These are phyloP conservation scores for Eudasyphora cyanicolor DNA, from an alignment of 2,888 invertebrate species.

Conservation along the genomic window DNA sequence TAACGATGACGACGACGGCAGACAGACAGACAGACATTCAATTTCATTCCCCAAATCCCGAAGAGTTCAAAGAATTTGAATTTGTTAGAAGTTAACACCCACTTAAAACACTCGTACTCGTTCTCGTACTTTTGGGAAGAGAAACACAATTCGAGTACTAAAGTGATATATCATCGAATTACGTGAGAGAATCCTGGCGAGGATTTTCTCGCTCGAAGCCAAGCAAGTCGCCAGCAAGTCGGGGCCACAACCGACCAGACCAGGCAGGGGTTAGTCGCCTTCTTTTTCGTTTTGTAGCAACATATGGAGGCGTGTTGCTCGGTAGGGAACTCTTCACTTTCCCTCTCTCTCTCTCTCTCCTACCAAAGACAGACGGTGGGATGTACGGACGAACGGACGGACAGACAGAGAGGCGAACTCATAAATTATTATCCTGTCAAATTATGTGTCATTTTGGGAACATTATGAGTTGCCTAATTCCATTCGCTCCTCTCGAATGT, in stretches of 20 bases:
- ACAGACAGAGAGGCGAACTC: neutral
- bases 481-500: too few species aligned
- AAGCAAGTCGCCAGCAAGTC: neutral
- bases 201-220: neutral
- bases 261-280: neutral
- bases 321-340: neutral
- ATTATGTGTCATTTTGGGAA: neutral
- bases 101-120: conserved; percentile 10
- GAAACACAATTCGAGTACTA: neutral
- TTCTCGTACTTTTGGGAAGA: neutral
- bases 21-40: too few species aligned
- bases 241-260: too few species aligned
- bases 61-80: conserved; percentile 2
- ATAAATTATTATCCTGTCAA: conserved; percentile 34
- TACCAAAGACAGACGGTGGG: too few species aligned
- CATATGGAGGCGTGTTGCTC: conserved; percentile 11
- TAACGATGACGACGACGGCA: neutral
- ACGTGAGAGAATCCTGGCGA: conserved; percentile 20
- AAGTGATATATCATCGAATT: conserved; percentile 15
- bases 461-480: conserved; percentile 15
- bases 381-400: too few species aligned
- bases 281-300: conserved; percentile 1
- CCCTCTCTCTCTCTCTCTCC: neutral
- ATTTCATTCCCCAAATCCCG: too few species aligned
- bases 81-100: conserved; percentile 21